Evolutionary conservation across 2,888 invertebrate species (phyloP).

Genomic region (Anaspis maculata): DNA sequence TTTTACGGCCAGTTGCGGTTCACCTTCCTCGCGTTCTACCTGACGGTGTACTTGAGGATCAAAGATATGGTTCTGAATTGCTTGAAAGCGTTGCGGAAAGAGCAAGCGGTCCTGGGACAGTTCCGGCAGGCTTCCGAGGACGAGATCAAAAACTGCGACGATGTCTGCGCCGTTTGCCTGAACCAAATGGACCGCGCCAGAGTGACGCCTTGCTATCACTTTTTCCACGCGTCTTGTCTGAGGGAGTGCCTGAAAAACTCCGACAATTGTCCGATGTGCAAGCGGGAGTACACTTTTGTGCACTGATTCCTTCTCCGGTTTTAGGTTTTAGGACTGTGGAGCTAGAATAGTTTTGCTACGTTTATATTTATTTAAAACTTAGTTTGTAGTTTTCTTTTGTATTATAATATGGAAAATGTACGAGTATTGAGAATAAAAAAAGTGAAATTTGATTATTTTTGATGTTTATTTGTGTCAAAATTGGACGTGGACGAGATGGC

Average conservation of each 20-base stretch:
- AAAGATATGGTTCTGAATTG: constrained; percentile 55
- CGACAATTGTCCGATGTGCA: constrained; percentile 67
- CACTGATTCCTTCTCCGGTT: constrained; percentile 15
- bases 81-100: constrained; percentile 47
- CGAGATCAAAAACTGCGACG: constrained; percentile 61
- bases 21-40: constrained; percentile 51
- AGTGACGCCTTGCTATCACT: constrained; percentile 71
- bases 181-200: constrained; percentile 61
- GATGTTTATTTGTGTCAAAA: too few relatives aligned
- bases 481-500: too few relatives aligned
- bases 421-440: too few relatives aligned
- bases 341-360: constrained; percentile 11
- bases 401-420: too few relatives aligned
- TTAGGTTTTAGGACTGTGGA: neutral
- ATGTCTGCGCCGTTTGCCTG: constrained; percentile 72
- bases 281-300: constrained; percentile 50
- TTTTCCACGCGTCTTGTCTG: constrained; percentile 71
- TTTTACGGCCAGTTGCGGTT: constrained; percentile 52
- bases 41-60: constrained; percentile 58
- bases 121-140: constrained; percentile 57
- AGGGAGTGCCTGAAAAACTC: constrained; percentile 63
- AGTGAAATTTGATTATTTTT: too few relatives aligned
- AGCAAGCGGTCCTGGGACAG: constrained; percentile 52
- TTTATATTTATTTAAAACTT: constrained; percentile 9
- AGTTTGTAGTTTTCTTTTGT: neutral